phyloP scores from a whole-genome alignment of 2,888 invertebrate genomes.

The Orthosia gothica region DNA sequence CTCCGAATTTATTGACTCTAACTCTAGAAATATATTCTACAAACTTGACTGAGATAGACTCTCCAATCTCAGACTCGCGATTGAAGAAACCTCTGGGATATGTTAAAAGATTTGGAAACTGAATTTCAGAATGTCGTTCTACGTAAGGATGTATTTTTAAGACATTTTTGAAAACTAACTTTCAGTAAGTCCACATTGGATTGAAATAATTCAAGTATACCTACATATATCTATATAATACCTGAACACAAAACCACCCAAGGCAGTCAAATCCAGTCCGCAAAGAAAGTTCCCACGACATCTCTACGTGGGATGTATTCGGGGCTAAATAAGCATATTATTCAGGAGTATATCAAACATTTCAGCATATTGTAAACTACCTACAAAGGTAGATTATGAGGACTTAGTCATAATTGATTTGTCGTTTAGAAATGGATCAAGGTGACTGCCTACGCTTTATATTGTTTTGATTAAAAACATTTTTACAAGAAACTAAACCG shows the following conservation, averaged over 20 bases:
- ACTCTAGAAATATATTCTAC: constrained; percentile 55
- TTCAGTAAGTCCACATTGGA: constrained; percentile 11
- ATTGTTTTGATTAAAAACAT: neutral
- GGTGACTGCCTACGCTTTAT: neutral
- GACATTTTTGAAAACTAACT: constrained; percentile 13
- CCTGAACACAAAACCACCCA: constrained; percentile 12
- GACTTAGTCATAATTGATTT: constrained; percentile 22
- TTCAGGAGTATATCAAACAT: constrained; percentile 16
- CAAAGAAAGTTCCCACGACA: constrained; percentile 35
- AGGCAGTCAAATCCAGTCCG: constrained; percentile 21
- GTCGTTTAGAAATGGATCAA: constrained; percentile 16
- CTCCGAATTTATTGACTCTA: constrained; percentile 55
- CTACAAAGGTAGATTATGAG: neutral
- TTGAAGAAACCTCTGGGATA: constrained; percentile 44
- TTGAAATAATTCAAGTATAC: constrained; percentile 34
- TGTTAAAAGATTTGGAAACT: constrained; percentile 56
- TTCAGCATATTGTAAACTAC: constrained; percentile 10
- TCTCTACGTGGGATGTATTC: constrained; percentile 9
- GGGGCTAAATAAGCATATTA: constrained; percentile 24
- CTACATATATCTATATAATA: neutral
- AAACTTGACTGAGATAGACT: constrained; percentile 57
- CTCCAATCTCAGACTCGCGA: constrained; percentile 45
- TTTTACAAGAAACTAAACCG: no score
- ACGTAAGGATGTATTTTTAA: constrained; percentile 1
- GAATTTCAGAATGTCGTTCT: constrained; percentile 45